These are phyloP conservation scores for Ciconia maguari DNA, from an alignment of 2,113 vertebrate species.

Conservation along the genomic window DNA sequence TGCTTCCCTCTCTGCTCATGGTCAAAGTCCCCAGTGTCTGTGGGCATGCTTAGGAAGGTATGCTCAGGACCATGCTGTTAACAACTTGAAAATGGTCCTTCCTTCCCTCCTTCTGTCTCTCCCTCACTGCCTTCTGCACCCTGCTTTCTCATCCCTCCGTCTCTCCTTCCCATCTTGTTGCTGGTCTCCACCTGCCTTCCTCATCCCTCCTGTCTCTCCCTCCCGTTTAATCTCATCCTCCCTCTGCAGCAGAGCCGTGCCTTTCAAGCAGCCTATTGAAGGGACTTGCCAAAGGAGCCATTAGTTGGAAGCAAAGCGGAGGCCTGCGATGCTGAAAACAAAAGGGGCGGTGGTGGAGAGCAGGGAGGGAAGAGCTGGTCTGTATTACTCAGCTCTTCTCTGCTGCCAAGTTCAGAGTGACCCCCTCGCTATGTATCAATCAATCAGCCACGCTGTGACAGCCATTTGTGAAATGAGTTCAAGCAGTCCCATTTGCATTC, in stretches of 20 bases:
- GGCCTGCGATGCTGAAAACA: slow-evolving; percentile 2
- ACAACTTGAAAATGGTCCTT: neutral
- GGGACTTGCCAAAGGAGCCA: neutral
- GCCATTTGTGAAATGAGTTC: neutral
- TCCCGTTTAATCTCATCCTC: neutral
- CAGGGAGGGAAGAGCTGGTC: neutral
- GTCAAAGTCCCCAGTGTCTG: neutral
- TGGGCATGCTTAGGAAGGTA: neutral
- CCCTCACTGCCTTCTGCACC: neutral
- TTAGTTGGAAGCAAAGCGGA: neutral
- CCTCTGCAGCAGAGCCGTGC: neutral
- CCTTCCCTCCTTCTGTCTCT: neutral
- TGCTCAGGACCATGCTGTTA: neutral
- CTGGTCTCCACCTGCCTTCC: neutral
- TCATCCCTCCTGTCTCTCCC: neutral
- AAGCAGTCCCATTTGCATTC: neutral
- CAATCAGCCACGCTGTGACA: neutral
- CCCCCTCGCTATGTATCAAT: neutral
- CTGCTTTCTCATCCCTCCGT: neutral
- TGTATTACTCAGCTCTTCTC: neutral
- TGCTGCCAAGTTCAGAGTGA: neutral
- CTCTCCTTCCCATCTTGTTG: neutral
- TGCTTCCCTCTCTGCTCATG: neutral
- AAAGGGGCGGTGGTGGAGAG: neutral
- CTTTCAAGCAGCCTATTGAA: neutral